phyloP scores from a whole-genome alignment of 2,113 vertebrate genomes.

The Zootoca vivipara region DNA sequence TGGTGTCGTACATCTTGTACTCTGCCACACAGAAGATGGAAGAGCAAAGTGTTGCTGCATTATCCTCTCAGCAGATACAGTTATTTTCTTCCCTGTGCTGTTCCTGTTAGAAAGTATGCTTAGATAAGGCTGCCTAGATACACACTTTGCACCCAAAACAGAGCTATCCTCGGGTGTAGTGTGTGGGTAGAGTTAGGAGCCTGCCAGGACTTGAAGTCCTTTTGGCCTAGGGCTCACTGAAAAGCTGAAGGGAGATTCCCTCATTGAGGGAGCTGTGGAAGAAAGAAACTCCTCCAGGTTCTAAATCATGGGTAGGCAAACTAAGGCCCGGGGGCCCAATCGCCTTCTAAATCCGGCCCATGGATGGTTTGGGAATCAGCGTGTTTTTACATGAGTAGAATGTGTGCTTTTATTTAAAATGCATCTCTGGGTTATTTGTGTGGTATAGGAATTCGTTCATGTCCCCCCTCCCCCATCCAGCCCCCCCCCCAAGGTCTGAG shows the following conservation, averaged over 20 bases:
- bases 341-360: no score
- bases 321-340: no score
- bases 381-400: no score
- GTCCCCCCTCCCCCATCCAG: no score
- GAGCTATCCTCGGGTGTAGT: neutral
- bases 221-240: neutral
- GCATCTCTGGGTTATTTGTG: no score
- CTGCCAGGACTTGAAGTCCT: neutral
- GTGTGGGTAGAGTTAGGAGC: neutral
- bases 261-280: neutral
- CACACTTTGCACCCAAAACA: neutral
- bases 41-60: neutral
- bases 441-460: no score
- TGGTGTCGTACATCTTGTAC: slow-evolving; percentile 54
- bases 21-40: slow-evolving; percentile 48
- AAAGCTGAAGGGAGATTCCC: neutral
- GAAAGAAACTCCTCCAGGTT: slow-evolving; percentile 40
- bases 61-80: neutral
- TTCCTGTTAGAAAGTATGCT: neutral
- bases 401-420: no score
- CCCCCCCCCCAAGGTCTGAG: no score
- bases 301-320: no score
- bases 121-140: neutral
- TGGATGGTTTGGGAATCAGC: no score
- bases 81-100: no score